Evolutionary conservation across 2,888 invertebrate genomes (phyloP).

Genomic region (Trissolcus japonicus): DNA sequence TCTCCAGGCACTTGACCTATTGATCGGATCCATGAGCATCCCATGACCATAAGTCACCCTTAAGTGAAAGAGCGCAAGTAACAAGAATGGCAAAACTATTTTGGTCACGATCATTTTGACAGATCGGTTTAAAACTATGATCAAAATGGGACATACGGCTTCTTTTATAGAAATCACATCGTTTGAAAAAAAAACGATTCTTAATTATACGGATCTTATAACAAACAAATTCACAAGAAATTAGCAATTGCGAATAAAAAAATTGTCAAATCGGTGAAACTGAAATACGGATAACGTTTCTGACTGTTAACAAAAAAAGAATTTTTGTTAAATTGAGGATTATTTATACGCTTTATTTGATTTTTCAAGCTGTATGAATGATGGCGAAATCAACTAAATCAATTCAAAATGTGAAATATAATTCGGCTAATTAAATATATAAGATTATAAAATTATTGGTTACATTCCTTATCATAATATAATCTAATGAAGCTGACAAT

Average conservation of each 20-base stretch:
- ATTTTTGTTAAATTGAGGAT: no score
- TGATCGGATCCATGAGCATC: constrained; percentile 77
- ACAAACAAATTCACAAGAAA: constrained; percentile 6
- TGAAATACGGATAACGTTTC: neutral
- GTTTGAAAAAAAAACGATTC: no score
- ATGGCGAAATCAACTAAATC: no score
- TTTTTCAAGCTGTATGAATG: no score
- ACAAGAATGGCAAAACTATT: constrained; percentile 6
- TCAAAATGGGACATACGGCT: neutral
- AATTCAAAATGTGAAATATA: no score
- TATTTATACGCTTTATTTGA: no score
- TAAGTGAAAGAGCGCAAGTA: constrained; percentile 14
- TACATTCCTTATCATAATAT: no score
- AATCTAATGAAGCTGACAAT: no score
- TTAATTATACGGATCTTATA: constrained; percentile 9
- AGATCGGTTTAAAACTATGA: neutral
- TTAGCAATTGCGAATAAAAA: no score
- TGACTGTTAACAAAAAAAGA: neutral
- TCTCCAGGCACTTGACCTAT: constrained; percentile 78
- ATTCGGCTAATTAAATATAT: no score
- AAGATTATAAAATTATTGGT: no score
- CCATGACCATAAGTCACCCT: constrained; percentile 75
- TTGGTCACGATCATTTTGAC: constrained; percentile 28
- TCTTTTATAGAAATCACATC: constrained; percentile 11
- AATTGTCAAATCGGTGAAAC: neutral